Evolutionary conservation across 1,140 invertebrate species (phyloP), one percentile per base, ranked within the genome.

Genomic region (Papilio glaucus): DNA sequence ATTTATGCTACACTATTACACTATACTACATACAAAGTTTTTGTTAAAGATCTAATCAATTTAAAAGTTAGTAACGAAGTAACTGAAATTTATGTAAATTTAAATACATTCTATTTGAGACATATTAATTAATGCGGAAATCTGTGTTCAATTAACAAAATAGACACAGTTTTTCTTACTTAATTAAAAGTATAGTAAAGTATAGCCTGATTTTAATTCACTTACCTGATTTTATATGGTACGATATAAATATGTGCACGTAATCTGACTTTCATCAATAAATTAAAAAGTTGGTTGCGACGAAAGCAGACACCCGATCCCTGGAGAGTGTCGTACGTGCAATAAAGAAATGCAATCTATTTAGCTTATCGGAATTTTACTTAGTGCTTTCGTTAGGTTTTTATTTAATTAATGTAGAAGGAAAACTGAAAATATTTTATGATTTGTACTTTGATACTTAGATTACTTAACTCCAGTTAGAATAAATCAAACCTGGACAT

Each of bases 271-370:
- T 24, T 24, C 49, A 26, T 57, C 21, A 57, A 57, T 57, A 57
- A 13, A 24, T 26, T 24, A 12, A 26, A 24, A 26, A 57, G 10
- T 15, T 49, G 42, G 7, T 26, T 12, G 10, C 15, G 49, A 24
- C 24, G 4, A 57, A 57, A 49, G 45, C 45, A 57, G 49, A 57
- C 24, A 57, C 24, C 9, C 49, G 49, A 57, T 57, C 49, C 45
- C 45, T 3, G 18, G 45, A 53, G 45, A 53, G 7, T 53, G 45
- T 57, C 15, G 45, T 21, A 18, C 49, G 49, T 21, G 8, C 18
- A 18, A 26, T 4, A 57, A 57, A 57, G 21, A 57, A 57, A 57
- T 3, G 6, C 24, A 57, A 57, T 49, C 49, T 57, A 57, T 45
- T n/a, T n/a, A n/a, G n/a, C n/a, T n/a, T n/a, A n/a, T n/a, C n/a